Evolutionary conservation across 2,113 vertebrate genomes (phyloP).

Genomic region (Arenaria interpres): DNA sequence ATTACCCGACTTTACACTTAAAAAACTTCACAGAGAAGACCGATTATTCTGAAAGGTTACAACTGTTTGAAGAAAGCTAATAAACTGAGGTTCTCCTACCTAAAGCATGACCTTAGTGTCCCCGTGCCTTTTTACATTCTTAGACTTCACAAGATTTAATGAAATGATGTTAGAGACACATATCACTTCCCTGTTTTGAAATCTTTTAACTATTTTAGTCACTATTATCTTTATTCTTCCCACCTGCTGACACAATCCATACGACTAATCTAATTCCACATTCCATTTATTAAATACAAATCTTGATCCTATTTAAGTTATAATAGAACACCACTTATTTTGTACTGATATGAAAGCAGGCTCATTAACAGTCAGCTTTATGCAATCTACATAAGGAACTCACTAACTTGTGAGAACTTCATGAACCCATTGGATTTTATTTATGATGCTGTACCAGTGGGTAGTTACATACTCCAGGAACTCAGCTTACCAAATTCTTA

Average conservation of each 20-base stretch:
- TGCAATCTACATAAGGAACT: not conserved
- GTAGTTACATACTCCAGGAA: not conserved
- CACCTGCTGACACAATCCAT: not conserved
- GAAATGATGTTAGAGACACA: not conserved
- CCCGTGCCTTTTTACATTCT: not conserved
- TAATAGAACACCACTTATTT: not conserved
- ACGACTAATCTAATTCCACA: not conserved
- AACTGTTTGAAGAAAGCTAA: not conserved
- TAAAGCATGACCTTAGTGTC: not conserved
- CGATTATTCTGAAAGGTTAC: not conserved
- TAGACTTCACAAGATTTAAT: not conserved
- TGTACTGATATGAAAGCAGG: not conserved
- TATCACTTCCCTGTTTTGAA: not conserved
- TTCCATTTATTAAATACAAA: not conserved
- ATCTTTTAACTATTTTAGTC: not conserved
- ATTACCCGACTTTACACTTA: not conserved
- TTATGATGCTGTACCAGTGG: not conserved
- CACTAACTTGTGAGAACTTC: not conserved
- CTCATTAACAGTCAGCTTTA: not conserved
- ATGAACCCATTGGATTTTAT: not conserved
- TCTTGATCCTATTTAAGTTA: not conserved
- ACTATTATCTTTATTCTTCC: not conserved
- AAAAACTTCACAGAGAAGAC: not conserved
- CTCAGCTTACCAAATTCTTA: not conserved
- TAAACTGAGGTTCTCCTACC: not conserved